Base-by-base conservation (phyloP, 1,140 invertebrate genomes). In the Fopius arisanus region DNA sequence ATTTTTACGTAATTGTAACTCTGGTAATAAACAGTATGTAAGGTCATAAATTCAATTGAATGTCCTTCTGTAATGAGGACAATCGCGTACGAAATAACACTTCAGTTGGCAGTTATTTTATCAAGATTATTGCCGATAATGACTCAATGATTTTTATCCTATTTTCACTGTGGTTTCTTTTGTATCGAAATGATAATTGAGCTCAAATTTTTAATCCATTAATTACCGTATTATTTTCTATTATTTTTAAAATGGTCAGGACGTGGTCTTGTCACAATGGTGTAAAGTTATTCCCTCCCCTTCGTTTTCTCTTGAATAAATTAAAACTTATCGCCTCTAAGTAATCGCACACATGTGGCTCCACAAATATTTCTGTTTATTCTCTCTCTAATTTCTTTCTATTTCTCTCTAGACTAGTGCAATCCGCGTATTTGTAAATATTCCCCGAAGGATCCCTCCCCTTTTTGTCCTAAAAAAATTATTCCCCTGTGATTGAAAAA, bases 381-480 rank as follows among this genome's bases (percentile, higher is more conserved):
- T 68, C 28, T 62, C 29, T 43, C 70, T 37, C 54, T 29, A 70
- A 73, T 40, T 29, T 51, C 63, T 70, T 54, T 73, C n/a, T n/a
- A 41, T 26, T 40, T 65, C 33, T 63, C 41, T 72, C 59, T 48
- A 48, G 54, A 63, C 48, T 69, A 73, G 75, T 76, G 75, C 75
- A 76, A 76, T 73, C 70, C 63, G 51, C 67, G 26, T 76, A 65
- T 72, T 66, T 70, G 69, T 26, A 37, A 41, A 63, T 66, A 40
- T 67, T 67, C 31, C 62, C 71, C 31, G 33, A 63, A 76, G 43
- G n/a, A 40, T 65, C 23, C 16, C 31, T 59, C 41, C 66, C 67
- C 73, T 59, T 40, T n/a, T 74, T 63, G 67, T 74, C 59, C 73
- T 68, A 70, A 67, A 71, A 76, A 73, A 76, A 70, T 63, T 72